Evolutionary conservation across 2,797 vertebrate genomes (phyloP), one percentile per base, ranked within the genome.

Genomic region (Enteromius afrohamiltoni): DNA sequence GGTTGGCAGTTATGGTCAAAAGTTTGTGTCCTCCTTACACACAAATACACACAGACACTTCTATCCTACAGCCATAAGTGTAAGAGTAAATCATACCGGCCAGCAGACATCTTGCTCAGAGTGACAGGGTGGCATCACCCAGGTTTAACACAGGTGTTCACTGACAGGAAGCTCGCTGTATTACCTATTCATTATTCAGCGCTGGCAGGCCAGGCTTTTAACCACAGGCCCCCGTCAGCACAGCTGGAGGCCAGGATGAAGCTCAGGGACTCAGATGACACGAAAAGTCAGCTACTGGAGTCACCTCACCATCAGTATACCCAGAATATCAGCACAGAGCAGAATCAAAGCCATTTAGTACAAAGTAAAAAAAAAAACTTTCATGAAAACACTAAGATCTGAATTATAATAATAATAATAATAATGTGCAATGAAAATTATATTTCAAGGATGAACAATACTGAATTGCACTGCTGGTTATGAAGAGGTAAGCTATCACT

Each of bases 111-210:
- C 85, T 51, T 80, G n/a, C 34, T 87, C 78, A 82, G 42, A 80
- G 55, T 88, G 86, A 80, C 83, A 83, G 42, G 79, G 78, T 76
- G 80, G 68, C 64, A 79, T 81, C 85, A 82, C 40, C 68, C 68
- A 42, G 75, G 71, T 42, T 37, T 10, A 65, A 23, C 74, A 77
- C 83, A 86, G 82, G 88, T 87, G 88, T 74, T 83, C n/a, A 1
- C 8, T 79, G 85, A 80, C 83, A 85, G 86, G 53, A 77, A 77
- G 77, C 42, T 53, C 37, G 29, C 31, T 45, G 37, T 78, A 86
- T 75, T 79, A 76, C 51, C 65, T 76, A 83, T 84, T 79, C 83
- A 86, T 87, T 84, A 89, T 86, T 86, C 78, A 89, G 77, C 0
- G 4, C 42, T 69, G 76, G 77, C 16, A 40, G 69, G 19, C 74